phyloP scores from a whole-genome alignment of 2,888 invertebrate species.

The Flabesymbios commensalis region DNA sequence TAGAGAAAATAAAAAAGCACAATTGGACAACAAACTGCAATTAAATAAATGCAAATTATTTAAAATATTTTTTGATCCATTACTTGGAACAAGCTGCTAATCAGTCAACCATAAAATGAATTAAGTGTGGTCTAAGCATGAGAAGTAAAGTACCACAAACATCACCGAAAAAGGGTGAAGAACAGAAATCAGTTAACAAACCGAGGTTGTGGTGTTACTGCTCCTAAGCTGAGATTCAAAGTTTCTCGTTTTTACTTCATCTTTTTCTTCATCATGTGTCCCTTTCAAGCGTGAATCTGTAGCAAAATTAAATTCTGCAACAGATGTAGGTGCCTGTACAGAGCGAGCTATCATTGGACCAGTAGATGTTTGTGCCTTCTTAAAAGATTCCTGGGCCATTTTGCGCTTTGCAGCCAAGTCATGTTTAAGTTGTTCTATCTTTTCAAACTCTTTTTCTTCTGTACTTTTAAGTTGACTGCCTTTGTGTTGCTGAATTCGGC shows the following conservation, averaged over 20 bases:
- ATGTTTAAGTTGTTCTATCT: conserved; percentile 42
- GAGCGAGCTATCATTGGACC: conserved; percentile 17
- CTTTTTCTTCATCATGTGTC: neutral
- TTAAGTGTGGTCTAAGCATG: no score
- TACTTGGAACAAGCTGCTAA: no score
- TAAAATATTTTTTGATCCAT: no score
- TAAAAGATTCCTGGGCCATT: conserved; percentile 44
- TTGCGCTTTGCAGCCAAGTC: conserved; percentile 44
- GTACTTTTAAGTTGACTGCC: neutral
- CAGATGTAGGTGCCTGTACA: conserved; percentile 33
- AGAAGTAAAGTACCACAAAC: no score
- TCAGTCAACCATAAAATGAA: no score
- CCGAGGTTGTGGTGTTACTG: neutral
- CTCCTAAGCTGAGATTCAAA: conserved; percentile 9
- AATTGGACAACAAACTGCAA: no score
- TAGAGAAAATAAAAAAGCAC: no score
- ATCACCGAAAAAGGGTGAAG: neutral
- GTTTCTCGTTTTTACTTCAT: neutral
- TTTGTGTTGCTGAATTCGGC: no score
- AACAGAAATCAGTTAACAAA: neutral
- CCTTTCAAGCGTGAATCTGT: conserved; percentile 49
- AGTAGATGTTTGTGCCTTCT: conserved; percentile 22
- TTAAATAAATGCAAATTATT: no score
- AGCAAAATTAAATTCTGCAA: conserved; percentile 48
- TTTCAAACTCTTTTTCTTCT: conserved; percentile 35